These are phyloP conservation scores for Aegotheles bennettii DNA, from an alignment of 2,113 vertebrate species.

Conservation along the genomic window DNA sequence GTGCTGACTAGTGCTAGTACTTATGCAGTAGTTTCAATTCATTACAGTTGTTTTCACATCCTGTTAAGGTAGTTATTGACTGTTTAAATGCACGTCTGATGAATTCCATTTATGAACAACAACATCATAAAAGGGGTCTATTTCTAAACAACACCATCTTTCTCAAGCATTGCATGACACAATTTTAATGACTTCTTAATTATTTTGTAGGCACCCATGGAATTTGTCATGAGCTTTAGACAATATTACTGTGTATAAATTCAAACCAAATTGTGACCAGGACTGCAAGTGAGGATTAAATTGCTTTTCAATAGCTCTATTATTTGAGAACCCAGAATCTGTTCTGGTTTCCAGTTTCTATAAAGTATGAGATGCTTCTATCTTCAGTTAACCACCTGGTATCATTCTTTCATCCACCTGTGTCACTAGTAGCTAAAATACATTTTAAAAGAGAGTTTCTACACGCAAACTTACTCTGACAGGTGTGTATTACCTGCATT, in stretches of 20 bases:
- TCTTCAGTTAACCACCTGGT: neutral
- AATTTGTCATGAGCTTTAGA: neutral
- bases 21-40: neutral
- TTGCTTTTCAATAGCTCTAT: neutral
- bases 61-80: neutral
- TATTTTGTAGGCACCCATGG: neutral
- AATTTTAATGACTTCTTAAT: neutral
- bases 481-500: neutral
- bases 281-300: neutral
- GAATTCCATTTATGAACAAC: neutral
- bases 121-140: neutral
- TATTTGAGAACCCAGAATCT: neutral
- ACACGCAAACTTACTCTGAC: neutral
- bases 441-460: neutral
- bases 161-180: accelerated
- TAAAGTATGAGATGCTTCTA: neutral
- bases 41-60: neutral
- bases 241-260: neutral
- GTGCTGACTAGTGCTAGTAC: neutral
- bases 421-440: neutral
- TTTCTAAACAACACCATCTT: neutral
- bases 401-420: neutral
- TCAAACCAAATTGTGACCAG: neutral
- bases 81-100: neutral
- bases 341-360: neutral